Base-by-base conservation (phyloP, 2,888 invertebrate species). In the Galerucella pusilla region DNA sequence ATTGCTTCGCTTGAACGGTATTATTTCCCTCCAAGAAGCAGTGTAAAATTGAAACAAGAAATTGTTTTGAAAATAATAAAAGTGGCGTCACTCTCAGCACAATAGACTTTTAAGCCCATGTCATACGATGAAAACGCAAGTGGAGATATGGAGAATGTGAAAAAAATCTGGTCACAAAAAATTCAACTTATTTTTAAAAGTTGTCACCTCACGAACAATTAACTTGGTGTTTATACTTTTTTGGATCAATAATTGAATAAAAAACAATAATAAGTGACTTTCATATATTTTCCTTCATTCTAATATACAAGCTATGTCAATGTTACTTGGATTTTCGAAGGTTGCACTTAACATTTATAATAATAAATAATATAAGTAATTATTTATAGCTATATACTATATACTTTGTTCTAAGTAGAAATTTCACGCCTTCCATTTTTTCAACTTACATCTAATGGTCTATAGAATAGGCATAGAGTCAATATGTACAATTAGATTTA, bases 381-480 rank as follows among this genome's bases (percentile, higher is more conserved):
- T 16, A 42, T 69, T 57, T 59, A 45, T 63, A 63, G 63, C 63
- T 9, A 63, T 65, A 71, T 25, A 65, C 71, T 9, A 42, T 59
- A 71, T 65, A 64, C 12, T 71, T 71, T 65, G 14, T 49, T 20
- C 65, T 65, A 57, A 71, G 59, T 64, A 65, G 65, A 65, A 71
- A 71, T 65, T 64, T 63, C 65, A 71, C 63, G 71, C 57, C 54
- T 46, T 46, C 16, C 35, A 42, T n/a, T 28, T 11, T 60, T 28
- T 71, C 25, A 20, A 64, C 65, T 71, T 71, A 71, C 45, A 65
- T 57, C 65, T 71, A 71, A 57, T 57, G 52, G 71, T 71, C 52
- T 71, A 71, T 46, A 71, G 65, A 71, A 57, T 71, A 71, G 71
- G 71, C 46, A 71, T 65, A 71, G 57, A 61, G 35, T 64, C 45